phyloP scores from a whole-genome alignment of 2,113 vertebrate genomes.

The Chionomys nivalis region DNA sequence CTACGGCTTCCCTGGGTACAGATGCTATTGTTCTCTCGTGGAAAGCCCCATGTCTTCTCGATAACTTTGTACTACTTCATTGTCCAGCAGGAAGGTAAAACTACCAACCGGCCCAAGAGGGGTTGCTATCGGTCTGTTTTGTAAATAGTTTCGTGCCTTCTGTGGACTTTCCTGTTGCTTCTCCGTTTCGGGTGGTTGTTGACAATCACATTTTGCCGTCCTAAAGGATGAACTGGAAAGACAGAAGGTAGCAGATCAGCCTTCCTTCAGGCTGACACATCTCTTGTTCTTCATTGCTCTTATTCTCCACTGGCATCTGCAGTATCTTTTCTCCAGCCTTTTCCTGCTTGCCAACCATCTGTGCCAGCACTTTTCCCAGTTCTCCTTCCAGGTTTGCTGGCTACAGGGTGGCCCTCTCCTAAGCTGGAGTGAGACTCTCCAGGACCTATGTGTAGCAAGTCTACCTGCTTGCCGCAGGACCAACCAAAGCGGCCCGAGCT shows the following conservation, averaged over 20 bases:
- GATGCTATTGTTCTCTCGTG: constrained; percentile 10
- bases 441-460: too few species aligned
- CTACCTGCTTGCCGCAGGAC: background rate
- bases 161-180: background rate
- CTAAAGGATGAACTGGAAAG: background rate
- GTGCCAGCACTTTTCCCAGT: background rate
- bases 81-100: constrained; percentile 31
- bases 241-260: background rate
- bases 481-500: background rate
- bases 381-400: background rate
- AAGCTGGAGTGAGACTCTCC: too few species aligned
- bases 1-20: background rate
- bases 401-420: too few species aligned
- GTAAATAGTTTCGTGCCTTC: background rate
- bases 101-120: background rate
- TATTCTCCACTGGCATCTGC: background rate
- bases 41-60: constrained; percentile 31
- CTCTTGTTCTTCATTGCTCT: background rate
- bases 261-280: background rate
- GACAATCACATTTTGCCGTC: background rate
- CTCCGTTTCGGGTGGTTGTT: background rate
- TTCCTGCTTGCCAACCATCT: background rate
- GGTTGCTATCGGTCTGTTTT: background rate
- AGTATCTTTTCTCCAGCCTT: background rate
- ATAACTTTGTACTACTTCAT: constrained; percentile 14